Conservation (phyloP, 2,113 vertebrate genomes). For the Chamaea fasciata region DNA sequence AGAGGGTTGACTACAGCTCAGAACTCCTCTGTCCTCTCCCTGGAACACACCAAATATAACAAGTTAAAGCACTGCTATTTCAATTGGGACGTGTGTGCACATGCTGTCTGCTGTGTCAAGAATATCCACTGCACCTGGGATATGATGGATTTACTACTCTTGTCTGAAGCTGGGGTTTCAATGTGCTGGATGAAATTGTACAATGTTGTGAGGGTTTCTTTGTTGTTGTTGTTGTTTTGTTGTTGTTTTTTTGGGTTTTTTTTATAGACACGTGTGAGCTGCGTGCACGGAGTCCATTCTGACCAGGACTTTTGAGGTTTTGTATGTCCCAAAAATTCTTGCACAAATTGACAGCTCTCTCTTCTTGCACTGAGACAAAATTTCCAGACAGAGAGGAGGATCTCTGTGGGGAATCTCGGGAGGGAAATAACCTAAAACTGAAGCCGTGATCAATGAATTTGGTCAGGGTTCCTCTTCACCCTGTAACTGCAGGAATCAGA, state of each 20-base stretch:
- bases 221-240: too few relatives aligned
- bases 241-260: not conserved
- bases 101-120: not conserved
- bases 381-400: not conserved
- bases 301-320: not conserved
- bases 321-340: not conserved
- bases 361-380: not conserved
- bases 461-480: not conserved
- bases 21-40: not conserved
- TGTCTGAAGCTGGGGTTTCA: not conserved
- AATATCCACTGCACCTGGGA: not conserved
- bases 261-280: not conserved
- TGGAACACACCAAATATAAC: not conserved
- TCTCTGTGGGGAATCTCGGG: not conserved
- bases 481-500: not conserved
- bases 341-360: not conserved
- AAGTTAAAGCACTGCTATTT: not conserved
- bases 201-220: not conserved
- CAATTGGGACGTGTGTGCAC: not conserved
- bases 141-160: not conserved
- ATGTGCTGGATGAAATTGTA: not conserved
- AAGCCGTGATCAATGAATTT: fast-evolving
- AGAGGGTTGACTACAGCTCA: not conserved
- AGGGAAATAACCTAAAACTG: not conserved
- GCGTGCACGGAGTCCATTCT: not conserved